phyloP scores from a whole-genome alignment of 2,888 invertebrate genomes.

The Agrotis segetum region DNA sequence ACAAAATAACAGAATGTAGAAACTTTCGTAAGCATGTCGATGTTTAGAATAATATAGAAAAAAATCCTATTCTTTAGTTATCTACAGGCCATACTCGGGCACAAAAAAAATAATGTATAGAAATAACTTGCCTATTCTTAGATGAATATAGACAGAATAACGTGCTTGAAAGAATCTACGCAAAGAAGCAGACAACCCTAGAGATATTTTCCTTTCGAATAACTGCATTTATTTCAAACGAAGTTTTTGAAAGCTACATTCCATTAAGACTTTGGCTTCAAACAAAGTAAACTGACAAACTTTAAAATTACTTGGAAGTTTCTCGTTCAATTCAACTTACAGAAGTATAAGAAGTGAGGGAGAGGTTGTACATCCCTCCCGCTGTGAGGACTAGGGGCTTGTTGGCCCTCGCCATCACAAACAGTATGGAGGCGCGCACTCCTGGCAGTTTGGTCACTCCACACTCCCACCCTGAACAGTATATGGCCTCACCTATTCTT shows the following conservation, averaged over 20 bases:
- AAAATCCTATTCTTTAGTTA: too few relatives aligned
- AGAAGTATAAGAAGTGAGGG: slow-evolving; percentile 79
- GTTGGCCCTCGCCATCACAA: slow-evolving; percentile 78
- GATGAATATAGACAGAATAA: too few relatives aligned
- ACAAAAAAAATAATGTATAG: too few relatives aligned
- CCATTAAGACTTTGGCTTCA: slow-evolving; percentile 5
- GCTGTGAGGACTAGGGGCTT: slow-evolving; percentile 82
- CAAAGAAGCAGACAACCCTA: background rate
- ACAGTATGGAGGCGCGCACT: slow-evolving; percentile 75
- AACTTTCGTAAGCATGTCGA: too few relatives aligned
- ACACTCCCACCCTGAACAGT: slow-evolving; percentile 84
- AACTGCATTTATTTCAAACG: slow-evolving; percentile 25
- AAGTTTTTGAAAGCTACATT: slow-evolving; percentile 28
- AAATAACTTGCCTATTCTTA: too few relatives aligned
- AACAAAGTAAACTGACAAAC: slow-evolving; percentile 39
- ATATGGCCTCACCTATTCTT: slow-evolving; percentile 78
- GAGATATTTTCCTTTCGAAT: slow-evolving; percentile 18
- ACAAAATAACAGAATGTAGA: too few relatives aligned
- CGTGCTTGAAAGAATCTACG: background rate
- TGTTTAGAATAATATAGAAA: too few relatives aligned
- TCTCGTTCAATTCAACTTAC: slow-evolving; percentile 69
- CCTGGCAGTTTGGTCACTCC: slow-evolving; percentile 76
- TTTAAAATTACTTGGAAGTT: slow-evolving; percentile 34
- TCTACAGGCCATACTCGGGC: too few relatives aligned
- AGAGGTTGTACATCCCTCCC: slow-evolving; percentile 85